Evolutionary conservation across 2,888 invertebrate genomes (phyloP).

Genomic region (Ectemnius cavifrons): DNA sequence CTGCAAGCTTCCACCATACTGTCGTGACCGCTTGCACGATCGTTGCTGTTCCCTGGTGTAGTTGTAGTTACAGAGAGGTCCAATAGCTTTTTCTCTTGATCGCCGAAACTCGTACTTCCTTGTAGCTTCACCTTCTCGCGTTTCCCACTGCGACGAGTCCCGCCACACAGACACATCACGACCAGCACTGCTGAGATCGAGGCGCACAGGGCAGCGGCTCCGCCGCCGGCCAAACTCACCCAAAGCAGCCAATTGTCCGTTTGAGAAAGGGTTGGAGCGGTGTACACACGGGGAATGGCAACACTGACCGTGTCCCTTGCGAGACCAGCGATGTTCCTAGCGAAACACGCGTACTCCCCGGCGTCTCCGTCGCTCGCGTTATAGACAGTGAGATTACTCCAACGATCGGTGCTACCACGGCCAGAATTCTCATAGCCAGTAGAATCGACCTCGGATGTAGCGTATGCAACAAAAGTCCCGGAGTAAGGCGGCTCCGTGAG

Average conservation of each 20-base stretch:
- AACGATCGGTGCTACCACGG: constrained; percentile 77
- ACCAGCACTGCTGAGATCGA: constrained; percentile 82
- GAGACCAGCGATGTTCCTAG: constrained; percentile 82
- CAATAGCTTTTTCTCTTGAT: constrained; percentile 92
- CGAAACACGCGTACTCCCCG: constrained; percentile 91
- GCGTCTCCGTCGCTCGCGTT: constrained; percentile 90
- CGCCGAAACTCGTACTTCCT: constrained; percentile 89
- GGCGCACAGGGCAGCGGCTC: constrained; percentile 83
- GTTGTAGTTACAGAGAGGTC: constrained; percentile 89
- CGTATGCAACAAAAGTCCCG: constrained; percentile 54
- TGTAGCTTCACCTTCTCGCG: constrained; percentile 85
- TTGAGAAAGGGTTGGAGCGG: constrained; percentile 87
- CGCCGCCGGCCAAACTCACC: constrained; percentile 85
- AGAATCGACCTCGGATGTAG: constrained; percentile 43
- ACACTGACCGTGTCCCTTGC: constrained; percentile 81
- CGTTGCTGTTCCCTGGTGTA: constrained; percentile 71
- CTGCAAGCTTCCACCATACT: constrained; percentile 70
- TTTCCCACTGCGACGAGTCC: constrained; percentile 78
- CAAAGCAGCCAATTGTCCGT: constrained; percentile 87
- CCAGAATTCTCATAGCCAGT: too few relatives aligned
- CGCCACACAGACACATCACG: constrained; percentile 80
- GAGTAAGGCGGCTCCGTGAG: constrained; percentile 57
- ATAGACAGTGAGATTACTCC: constrained; percentile 90
- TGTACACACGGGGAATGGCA: constrained; percentile 84
- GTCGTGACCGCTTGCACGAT: constrained; percentile 65